Base-by-base conservation (phyloP, 2,797 vertebrate genomes). In the Decapterus maruadsi region DNA sequence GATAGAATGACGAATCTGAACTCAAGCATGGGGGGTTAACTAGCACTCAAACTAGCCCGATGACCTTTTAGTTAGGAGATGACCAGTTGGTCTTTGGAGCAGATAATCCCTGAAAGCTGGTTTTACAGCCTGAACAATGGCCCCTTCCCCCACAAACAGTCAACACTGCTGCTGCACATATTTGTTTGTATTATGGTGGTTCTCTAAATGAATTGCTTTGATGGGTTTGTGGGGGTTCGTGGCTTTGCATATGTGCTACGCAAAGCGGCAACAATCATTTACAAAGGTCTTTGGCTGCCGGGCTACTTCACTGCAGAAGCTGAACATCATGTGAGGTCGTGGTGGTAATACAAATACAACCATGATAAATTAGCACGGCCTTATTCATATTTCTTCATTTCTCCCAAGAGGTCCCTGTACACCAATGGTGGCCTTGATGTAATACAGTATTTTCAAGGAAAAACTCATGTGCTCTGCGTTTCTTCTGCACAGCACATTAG, bases 81-180 rank as follows among this genome's bases (percentile, higher is more conserved):
- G 86, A 91, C 82, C 88, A 84, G 83, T 88, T 79, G 77, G 81
- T 79, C 72, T 81, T 75, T 75, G 77, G 72, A 72, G 72, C 60
- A 81, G 80, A 87, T 92, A 90, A 92, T 91, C 89, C 88, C 74
- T 70, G 55, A 89, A 90, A 93, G 77, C 85, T 85, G 89, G 72
- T 73, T 1, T 91, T 81, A 82, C 55, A 82, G 78, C 62, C 68
- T 77, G 43, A 83, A 84, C 74, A 77, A 80, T 72, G 64, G 36
- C 38, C 26, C 56, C 69, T 45, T 55, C 64, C 72, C 73, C 64
- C 57, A 70, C 56, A 40, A 16, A 72, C 71, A 76, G 6, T 53
- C 67, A 73, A 71, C 58, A 74, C 26, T 3, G 38, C 55, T 45
- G 62, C 76, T 11, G 31, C 40, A 65, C 42, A 66, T 54, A 36